Evolutionary conservation across 1,140 invertebrate species (phyloP), one percentile per base, ranked within the genome.

Genomic region (Brachionus calyciflorus): DNA sequence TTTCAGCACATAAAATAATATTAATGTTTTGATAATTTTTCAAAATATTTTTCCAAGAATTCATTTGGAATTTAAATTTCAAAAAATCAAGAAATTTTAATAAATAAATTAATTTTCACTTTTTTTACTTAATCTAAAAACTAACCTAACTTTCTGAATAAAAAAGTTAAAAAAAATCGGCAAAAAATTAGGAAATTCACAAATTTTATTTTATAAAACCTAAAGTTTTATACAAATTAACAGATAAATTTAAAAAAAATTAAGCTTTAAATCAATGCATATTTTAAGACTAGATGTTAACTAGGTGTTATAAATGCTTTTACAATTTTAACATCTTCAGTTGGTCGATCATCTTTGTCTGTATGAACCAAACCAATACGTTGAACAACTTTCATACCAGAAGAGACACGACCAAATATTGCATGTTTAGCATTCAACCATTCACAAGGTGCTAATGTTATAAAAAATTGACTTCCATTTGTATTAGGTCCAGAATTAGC

Each of bases 401-500:
- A 88, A 81, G 90, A 87, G 9, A 96, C 86, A 80, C 94, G 87
- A 9, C 94, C 96, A 87, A 98, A 98, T 82, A 98, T 96, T 7
- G 94, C 88, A 84, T 99, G 95, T 85, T 98, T 97, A 40, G 93
- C 92, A 88, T 99, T 96, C 6, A 99, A 86, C 94, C 95, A 98
- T 80, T 97, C 94, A 5, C 94, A 96, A 5, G 96, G 94, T 0
- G 91, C 94, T 77, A 99, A 84, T 0, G 95, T 98, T 24, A 99
- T 94, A 81, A 98, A 99, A 87, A 99, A 99, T 83, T 99, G 96
- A 51, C 93, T 96, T 24, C 95, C 95, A 87, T 99, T 99, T 17
- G 93, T 92, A 82, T 98, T 90, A 2, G 94, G 93, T 0, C 96
- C 96, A 73, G 92, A 92, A 88, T 98, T 98, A 0, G 92, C 92